Evolutionary conservation across 2,888 invertebrate species (phyloP).

Genomic region (Helleia helle): DNA sequence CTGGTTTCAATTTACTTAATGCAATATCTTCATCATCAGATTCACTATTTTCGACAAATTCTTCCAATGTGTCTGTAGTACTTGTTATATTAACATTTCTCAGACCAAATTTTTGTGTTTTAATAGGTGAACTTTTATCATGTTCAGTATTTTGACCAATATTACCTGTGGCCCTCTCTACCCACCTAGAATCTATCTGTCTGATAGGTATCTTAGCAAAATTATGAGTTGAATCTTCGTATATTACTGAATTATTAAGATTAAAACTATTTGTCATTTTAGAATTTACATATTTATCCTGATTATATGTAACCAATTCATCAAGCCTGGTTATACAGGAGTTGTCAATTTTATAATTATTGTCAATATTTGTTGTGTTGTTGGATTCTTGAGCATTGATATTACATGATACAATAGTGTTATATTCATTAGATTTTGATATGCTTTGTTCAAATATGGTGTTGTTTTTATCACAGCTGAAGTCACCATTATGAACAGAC

Average conservation of each 20-base stretch:
- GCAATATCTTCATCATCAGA: slow-evolving; percentile 67
- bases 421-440: not conserved
- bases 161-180: slow-evolving; percentile 59
- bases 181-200: slow-evolving; percentile 55
- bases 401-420: not conserved
- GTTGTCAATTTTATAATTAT: not conserved
- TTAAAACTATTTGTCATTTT: not conserved
- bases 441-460: not conserved
- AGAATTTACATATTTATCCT: not conserved
- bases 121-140: slow-evolving; percentile 12
- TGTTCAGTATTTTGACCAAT: slow-evolving; percentile 28
- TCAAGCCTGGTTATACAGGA: not conserved
- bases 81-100: slow-evolving; percentile 39
- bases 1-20: slow-evolving; percentile 64
- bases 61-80: slow-evolving; percentile 40
- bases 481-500: slow-evolving; percentile 11
- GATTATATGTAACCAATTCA: not conserved
- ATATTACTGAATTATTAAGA: not conserved
- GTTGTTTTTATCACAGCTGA: slow-evolving; percentile 22
- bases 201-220: slow-evolving; percentile 31
- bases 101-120: slow-evolving; percentile 44
- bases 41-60: slow-evolving; percentile 84
- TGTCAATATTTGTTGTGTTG: not conserved
- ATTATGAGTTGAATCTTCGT: slow-evolving; percentile 20
- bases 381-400: not conserved